Conservation (phyloP, 2,113 vertebrate genomes). For the Etheostoma cragini region DNA sequence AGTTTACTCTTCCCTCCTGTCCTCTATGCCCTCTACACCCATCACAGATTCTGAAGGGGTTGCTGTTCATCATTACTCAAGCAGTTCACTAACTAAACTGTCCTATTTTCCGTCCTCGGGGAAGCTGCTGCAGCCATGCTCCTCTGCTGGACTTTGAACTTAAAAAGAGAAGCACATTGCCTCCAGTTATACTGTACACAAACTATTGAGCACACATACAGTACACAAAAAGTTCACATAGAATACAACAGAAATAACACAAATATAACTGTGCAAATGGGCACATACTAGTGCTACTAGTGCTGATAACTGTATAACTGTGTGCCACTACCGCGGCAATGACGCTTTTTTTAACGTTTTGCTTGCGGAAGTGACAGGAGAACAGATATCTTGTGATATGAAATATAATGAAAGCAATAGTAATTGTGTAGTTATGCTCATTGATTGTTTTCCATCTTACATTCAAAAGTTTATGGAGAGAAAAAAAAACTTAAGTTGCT, state of each 20-base stretch:
- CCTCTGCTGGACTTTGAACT: conserved; percentile 2
- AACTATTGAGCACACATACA: background rate
- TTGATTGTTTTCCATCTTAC: no score
- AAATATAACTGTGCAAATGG: background rate
- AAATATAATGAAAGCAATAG: no score
- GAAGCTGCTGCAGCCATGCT: background rate
- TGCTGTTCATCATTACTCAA: conserved; percentile 32
- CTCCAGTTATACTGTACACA: background rate
- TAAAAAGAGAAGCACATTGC: background rate
- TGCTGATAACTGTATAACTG: no score
- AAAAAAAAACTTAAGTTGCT: no score
- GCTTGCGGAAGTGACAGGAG: no score
- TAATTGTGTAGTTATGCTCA: no score
- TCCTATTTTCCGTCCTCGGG: conserved; percentile 2
- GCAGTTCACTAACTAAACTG: conserved; percentile 14
- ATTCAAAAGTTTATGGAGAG: no score
- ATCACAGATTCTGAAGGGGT: conserved; percentile 2
- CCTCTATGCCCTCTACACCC: conserved; percentile 21
- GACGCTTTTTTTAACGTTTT: no score
- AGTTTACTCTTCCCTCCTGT: background rate
- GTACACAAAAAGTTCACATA: background rate
- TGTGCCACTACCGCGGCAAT: no score
- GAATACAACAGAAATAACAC: background rate
- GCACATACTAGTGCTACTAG: background rate
- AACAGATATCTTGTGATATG: no score